Conservation (phyloP, 2,888 invertebrate species). For the Andrena minutula region DNA sequence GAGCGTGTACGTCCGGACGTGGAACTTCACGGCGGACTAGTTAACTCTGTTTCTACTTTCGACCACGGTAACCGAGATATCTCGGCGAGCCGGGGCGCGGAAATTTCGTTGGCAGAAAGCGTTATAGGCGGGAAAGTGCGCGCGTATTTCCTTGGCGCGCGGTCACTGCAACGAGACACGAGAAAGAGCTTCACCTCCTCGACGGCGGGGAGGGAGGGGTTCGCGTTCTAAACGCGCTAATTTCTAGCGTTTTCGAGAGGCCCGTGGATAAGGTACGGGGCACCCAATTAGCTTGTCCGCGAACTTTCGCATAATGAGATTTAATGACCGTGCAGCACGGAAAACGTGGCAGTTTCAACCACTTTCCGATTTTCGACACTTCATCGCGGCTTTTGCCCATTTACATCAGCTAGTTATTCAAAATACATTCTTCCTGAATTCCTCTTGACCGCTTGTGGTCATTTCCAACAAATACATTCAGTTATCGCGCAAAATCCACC, state of each 20-base stretch:
- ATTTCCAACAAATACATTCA: conserved; percentile 2
- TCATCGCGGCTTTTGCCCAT: neutral
- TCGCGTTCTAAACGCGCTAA: conserved; percentile 29
- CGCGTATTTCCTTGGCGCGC: conserved; percentile 47
- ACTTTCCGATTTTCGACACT: conserved; percentile 13
- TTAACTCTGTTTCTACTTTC: conserved; percentile 72
- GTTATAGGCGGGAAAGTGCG: conserved; percentile 4
- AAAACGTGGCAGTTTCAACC: conserved; percentile 8
- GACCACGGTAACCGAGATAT: conserved; percentile 52
- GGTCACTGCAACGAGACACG: neutral
- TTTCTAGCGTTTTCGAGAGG: conserved; percentile 36
- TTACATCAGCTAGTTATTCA: conserved; percentile 22
- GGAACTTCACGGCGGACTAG: conserved; percentile 70
- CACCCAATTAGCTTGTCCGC: conserved; percentile 46
- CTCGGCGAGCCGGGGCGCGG: conserved; percentile 35
- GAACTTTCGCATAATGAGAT: conserved; percentile 52
- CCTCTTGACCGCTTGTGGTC: neutral
- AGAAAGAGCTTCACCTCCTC: neutral
- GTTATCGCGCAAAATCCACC: conserved; percentile 13
- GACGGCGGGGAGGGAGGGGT: conserved; percentile 2
- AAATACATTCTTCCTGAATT: conserved; percentile 19
- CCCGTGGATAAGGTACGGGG: conserved; percentile 14
- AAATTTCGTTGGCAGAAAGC: conserved; percentile 58
- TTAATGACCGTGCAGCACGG: conserved; percentile 36
- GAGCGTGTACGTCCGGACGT: conserved; percentile 63